Base-by-base conservation (phyloP, 2,113 vertebrate species). In the Tiliqua scincoides region DNA sequence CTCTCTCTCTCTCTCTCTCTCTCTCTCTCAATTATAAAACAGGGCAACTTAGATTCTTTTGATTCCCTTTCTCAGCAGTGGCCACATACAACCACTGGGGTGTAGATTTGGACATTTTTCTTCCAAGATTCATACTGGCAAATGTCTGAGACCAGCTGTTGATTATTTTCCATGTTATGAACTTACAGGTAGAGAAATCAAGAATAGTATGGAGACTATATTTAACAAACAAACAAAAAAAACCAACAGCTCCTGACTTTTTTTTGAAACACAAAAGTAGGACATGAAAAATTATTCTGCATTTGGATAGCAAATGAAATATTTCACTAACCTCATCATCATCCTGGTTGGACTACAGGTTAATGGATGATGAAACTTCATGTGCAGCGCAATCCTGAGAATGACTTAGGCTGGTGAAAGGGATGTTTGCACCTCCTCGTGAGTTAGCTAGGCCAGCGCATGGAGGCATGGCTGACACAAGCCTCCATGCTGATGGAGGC, bases 1-100 rank as follows among this genome's bases (percentile, higher is more conserved):
- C 32, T 85, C 79, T 82, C 63, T 80, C 89, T 86, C 86, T 88
- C 89, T 82, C 89, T 87, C 88, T 89, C 90, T 63, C 61, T 63
- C 70, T 84, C 74, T 81, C 62, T 80, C 89, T 89, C 82, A 54
- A 73, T 88, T 88, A 84, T 93, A 90, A 91, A 89, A 88, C 76
- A 89, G 6, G 15, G 21, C 37, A 48, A 84, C 25, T 17, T 12
- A 87, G 37, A 6, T 35, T 4, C 18, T 90, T 40, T 30, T 78
- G 77, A 73, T 83, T 65, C 85, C 59, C 15, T 67, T 75, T 73
- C 61, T 73, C 57, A 14, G 67, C 15, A 9, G 40, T 8, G 23
- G 8, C 71, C 30, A 54, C 35, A 15, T 80, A 57, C 10, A 70
- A 25, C 35, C 75, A 43, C 70, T 82, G 25, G 85, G 70, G n/a